Conservation (phyloP, 2,113 vertebrate species). For the Corydoras maculifer region DNA sequence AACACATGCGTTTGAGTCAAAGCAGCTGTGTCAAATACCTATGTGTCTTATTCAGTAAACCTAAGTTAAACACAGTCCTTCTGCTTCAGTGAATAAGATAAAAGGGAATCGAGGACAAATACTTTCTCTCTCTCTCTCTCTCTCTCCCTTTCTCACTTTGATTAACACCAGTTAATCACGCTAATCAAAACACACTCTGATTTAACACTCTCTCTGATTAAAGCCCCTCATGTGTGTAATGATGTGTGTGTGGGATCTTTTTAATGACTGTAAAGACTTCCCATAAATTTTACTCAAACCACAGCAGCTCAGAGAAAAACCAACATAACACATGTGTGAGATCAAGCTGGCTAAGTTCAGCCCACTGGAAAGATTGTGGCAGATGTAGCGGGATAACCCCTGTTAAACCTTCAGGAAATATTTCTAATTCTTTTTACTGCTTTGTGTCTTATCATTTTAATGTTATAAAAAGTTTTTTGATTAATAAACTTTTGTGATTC, state of each 20-base stretch:
- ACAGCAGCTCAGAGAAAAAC: background rate
- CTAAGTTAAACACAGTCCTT: background rate
- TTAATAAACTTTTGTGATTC: too few species aligned
- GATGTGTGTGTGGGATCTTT: constrained; percentile 10
- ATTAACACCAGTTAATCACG: constrained; percentile 36
- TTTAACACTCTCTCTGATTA: constrained; percentile 31
- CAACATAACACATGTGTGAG: too few species aligned
- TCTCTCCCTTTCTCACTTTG: background rate
- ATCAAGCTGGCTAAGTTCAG: too few species aligned
- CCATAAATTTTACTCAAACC: background rate
- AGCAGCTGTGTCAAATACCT: background rate
- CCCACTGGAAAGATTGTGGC: too few species aligned
- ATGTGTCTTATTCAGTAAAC: background rate
- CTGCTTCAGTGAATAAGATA: background rate
- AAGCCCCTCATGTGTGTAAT: constrained; percentile 12
- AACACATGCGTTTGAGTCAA: background rate
- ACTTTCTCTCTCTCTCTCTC: background rate
- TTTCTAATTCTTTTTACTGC: too few species aligned
- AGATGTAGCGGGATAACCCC: too few species aligned
- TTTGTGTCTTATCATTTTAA: too few species aligned
- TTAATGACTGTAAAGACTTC: constrained; percentile 24
- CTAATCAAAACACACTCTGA: constrained; percentile 32
- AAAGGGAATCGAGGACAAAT: background rate
- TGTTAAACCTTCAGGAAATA: too few species aligned
- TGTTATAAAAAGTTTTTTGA: too few species aligned